Evolutionary conservation across 2,113 vertebrate species (phyloP).

Genomic region (Trematocara stigmaticum): DNA sequence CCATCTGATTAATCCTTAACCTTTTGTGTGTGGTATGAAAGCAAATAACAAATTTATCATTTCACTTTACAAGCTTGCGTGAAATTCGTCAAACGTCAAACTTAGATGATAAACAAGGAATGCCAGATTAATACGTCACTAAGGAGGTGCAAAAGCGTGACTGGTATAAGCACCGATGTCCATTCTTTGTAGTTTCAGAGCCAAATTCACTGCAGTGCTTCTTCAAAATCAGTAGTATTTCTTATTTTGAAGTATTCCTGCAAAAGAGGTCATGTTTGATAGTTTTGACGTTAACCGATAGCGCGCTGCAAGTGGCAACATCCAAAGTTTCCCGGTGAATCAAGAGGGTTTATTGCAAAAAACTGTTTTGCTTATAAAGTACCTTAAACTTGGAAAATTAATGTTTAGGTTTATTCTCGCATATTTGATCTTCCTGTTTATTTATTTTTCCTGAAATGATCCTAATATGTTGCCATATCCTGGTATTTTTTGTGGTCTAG

Average conservation of each 20-base stretch:
- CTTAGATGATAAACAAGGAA: background rate
- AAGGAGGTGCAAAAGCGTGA: background rate
- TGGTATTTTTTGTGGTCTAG: background rate
- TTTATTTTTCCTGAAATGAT: background rate
- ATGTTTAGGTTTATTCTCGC: background rate
- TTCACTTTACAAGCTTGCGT: background rate
- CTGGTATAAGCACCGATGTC: too few species aligned
- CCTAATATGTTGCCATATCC: background rate
- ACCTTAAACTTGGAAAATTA: background rate
- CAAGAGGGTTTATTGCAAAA: background rate
- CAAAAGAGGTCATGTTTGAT: background rate
- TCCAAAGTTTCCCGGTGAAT: fast-evolving
- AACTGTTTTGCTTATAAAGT: background rate
- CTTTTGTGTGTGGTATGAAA: background rate
- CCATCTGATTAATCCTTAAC: background rate
- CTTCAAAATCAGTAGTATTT: background rate
- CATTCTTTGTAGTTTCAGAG: background rate
- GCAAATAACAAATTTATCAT: background rate
- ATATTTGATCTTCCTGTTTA: background rate
- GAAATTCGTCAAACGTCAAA: background rate
- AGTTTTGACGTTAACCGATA: fast-evolving
- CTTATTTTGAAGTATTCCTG: background rate
- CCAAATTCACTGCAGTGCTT: background rate
- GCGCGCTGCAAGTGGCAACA: fast-evolving
- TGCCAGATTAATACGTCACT: background rate